phyloP scores from a whole-genome alignment of 2,113 vertebrate species.

The mouse (Mus musculus) region DNA sequence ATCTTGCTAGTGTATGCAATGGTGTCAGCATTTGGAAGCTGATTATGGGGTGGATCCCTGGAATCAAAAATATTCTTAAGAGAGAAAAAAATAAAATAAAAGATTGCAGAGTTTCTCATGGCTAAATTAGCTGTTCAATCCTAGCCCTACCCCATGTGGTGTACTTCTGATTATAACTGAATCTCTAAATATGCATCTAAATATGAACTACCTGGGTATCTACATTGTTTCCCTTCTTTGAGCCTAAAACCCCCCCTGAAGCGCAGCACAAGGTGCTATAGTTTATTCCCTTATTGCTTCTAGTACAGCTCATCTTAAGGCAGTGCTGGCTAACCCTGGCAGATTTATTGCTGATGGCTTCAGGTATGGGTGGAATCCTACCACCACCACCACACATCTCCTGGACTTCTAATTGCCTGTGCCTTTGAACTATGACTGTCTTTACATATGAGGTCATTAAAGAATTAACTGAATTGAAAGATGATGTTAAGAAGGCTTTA shows the following conservation, averaged over 20 bases:
- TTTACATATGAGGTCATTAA: background rate
- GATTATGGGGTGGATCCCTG: no score
- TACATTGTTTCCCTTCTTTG: background rate
- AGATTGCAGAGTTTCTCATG: background rate
- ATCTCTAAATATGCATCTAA: background rate
- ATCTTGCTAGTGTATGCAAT: no score
- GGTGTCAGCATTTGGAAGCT: no score
- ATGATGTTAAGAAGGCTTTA: background rate
- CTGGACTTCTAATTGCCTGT: background rate
- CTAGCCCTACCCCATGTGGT: background rate
- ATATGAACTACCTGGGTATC: background rate
- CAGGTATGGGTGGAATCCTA: background rate
- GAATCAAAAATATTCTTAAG: background rate
- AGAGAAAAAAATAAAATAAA: background rate
- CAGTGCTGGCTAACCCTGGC: background rate
- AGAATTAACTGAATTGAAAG: background rate
- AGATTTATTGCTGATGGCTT: background rate
- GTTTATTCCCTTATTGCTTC: background rate
- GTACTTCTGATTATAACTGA: background rate
- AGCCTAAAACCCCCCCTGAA: background rate
- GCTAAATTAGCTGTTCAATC: background rate
- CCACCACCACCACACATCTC: background rate
- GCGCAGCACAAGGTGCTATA: background rate
- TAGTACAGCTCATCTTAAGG: background rate
- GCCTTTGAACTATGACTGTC: background rate